Evolutionary conservation across 2,888 invertebrate genomes (phyloP).

Genomic region (Strigamia maritima): DNA sequence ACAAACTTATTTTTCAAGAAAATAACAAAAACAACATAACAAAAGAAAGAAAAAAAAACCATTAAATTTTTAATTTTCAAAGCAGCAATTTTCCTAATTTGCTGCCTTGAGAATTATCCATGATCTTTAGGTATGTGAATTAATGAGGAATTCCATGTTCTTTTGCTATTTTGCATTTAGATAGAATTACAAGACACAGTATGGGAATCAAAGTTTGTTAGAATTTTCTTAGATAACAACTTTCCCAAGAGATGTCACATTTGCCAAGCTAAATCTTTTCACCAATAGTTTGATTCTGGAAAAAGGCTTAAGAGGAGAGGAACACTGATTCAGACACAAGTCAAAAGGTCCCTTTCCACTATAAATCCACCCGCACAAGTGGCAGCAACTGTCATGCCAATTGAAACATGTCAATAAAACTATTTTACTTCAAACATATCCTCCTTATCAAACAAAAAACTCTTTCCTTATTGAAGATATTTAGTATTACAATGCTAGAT

Average conservation of each 20-base stretch:
- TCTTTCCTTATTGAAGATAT: background rate
- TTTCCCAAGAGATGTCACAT: constrained; percentile 19
- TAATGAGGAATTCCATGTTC: constrained; percentile 6
- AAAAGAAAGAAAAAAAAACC: background rate
- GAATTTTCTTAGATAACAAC: constrained; percentile 5
- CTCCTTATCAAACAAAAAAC: background rate
- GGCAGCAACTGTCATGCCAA: constrained; percentile 8
- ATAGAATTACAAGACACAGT: background rate
- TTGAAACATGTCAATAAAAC: constrained; percentile 11
- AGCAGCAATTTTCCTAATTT: background rate
- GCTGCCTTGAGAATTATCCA: background rate
- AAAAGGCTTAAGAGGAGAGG: background rate
- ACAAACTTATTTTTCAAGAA: background rate
- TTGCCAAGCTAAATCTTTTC: constrained; percentile 23
- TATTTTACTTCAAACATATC: background rate
- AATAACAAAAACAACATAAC: background rate
- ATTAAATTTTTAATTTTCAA: background rate
- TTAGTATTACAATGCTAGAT: no score
- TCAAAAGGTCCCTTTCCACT: background rate
- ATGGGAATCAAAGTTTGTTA: background rate
- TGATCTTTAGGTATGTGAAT: background rate
- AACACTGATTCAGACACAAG: background rate
- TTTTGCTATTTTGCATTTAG: constrained; percentile 16
- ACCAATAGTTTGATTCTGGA: constrained; percentile 15
- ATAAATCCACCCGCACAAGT: constrained; percentile 12